Evolutionary conservation across 2,888 invertebrate species (phyloP), one percentile per base, ranked within the genome.

Genomic region (Leptarthrus brevirostris): DNA sequence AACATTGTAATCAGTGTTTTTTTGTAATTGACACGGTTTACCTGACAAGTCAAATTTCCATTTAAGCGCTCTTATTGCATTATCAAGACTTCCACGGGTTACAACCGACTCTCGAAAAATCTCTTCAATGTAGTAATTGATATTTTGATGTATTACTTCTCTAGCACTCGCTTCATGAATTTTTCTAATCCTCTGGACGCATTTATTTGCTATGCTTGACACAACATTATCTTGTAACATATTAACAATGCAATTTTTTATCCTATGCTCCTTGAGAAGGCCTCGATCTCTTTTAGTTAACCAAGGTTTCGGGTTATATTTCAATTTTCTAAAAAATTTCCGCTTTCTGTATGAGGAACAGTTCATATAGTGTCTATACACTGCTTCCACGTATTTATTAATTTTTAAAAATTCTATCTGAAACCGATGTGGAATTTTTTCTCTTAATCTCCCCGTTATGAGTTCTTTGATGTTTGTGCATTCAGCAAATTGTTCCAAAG

Each of bases 381-480:
- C 58, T 5, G 2, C 2, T 18, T 18, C 18, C 4, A 58, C 58
- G 26, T 34, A 58, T 12, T 34, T 34, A 58, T 58, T 36, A 20
- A 58, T 20, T 18, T 30, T 6, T 3, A 18, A 3, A 12, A 58
- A 40, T 20, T 58, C 26, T 18, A 12, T 58, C 18, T 58, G 58
- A 12, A 58, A 58, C 1, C 18, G 18, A 8, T 58, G 36, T 3
- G 58, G 58, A 16, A 58, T 58, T 58, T 36, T 58, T 0, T 40
- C n/a, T 8, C 58, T 34, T 36, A 58, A 36, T 20, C 36, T 36
- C 12, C 16, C 36, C 10, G 36, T 10, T 16, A 58, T 20, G 4
- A 58, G 14, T 10, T 58, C 58, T 14, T 14, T 58, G 8, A 58
- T 36, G 16, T 58, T 58, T 1, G 58, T 34, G 36, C 58, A 58